Base-by-base conservation (phyloP, 2,888 invertebrate genomes). In the Diploptera punctata region DNA sequence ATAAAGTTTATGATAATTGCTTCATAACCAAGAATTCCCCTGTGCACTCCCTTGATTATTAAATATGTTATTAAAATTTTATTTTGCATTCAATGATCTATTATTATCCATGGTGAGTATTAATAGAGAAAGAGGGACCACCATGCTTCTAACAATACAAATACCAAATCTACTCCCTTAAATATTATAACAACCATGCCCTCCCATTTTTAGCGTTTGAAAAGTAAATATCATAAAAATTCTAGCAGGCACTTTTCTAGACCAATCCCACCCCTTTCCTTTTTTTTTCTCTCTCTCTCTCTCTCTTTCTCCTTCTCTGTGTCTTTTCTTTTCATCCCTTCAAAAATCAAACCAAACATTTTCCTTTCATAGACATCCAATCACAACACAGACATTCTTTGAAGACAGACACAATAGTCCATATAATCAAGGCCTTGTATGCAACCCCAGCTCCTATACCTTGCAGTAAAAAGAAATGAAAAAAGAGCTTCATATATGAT, bases 151-250 rank as follows among this genome's bases (percentile, higher is more conserved):
- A 21, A 19, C 38, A 65, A 65, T 47, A 24, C 65, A 65, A 65
- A 65, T 65, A 65, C 47, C 62, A 21, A 33, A 65, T 65, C 29
- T 65, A 16, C 57, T 57, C 65, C 47, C 65, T 65, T 65, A 65
- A 26, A 47, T 65, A 65, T 65, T 65, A 65, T 65, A 65, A 65
- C 65, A 65, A 26, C 21, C 16, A 13, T 24, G 54, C 38, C 61
- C 47, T 44, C 43, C 38, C 33, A 24, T 18, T 44, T 49, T 49
- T n/a, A 26, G 60, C 38, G 33, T 69, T 69, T 57, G 43, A 43
- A 57, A 69, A 60, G 69, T 69, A 54, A 69, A 69, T 69, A 69
- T 26, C 69, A 69, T 69, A 69, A 69, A 69, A 69, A 69, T 69
- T 69, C 69, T 69, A 69, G 57, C 57, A 57, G 43, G 57, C 69